These are phyloP conservation scores for Gallinago undulata DNA, from an alignment of 2,113 vertebrate genomes.

Conservation along the genomic window DNA sequence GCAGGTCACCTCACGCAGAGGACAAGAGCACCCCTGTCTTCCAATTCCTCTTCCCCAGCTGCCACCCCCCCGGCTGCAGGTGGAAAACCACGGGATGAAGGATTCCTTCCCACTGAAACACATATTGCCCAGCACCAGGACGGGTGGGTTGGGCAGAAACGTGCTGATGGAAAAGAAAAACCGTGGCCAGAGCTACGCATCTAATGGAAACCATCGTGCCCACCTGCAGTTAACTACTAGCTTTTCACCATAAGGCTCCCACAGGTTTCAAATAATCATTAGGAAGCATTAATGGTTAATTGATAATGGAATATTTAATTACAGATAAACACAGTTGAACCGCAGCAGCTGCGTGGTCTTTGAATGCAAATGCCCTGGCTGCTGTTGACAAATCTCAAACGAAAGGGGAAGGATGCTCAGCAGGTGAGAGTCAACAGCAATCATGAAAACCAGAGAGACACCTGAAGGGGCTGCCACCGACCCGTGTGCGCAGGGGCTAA, in stretches of 20 bases:
- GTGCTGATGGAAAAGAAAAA: neutral
- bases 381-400: neutral
- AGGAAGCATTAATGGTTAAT: slow-evolving; percentile 15
- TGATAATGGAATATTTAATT: slow-evolving; percentile 43
- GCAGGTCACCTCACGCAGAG: neutral
- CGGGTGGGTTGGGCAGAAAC: neutral
- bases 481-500: rapidly evolving
- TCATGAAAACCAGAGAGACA: neutral
- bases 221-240: neutral
- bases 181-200: neutral
- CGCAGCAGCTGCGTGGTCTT: neutral
- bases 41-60: neutral
- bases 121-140: neutral
- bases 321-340: neutral
- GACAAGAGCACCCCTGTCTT: neutral
- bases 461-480: neutral
- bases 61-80: neutral
- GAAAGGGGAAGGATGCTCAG: neutral
- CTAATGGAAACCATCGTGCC: neutral
- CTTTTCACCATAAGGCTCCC: neutral
- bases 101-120: neutral
- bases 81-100: rapidly evolving
- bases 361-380: neutral
- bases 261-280: neutral
- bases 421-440: neutral